A percentile compares a stretch with the other conserved stretches of the same genome.
Conservation (phyloP, 2,888 invertebrate genomes). For the Baronia brevicornis region DNA sequence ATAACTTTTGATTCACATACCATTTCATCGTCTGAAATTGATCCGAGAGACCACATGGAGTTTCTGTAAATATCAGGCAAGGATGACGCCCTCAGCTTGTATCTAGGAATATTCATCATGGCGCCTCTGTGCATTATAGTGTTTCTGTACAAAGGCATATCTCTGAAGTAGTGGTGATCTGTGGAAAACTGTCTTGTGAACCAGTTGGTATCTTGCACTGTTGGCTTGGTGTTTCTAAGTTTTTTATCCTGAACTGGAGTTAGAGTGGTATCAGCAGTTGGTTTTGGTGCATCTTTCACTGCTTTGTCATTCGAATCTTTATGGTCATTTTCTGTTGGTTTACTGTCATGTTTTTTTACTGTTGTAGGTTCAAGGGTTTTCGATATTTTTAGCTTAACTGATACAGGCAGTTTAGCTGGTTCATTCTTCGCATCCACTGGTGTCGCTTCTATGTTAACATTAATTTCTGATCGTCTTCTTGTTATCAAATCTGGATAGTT, state of each 20-base stretch:
- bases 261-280: conserved; percentile 18
- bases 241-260: conserved; percentile 21
- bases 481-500: conserved; percentile 81
- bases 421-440: conserved; percentile 19
- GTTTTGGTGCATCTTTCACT: conserved; percentile 14
- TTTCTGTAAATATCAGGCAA: conserved; percentile 92
- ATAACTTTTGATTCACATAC: conserved; percentile 49
- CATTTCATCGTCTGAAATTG: conserved; percentile 77
- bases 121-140: conserved; percentile 90
- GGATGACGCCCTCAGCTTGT: conserved; percentile 87
- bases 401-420: conserved; percentile 23
- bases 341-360: conserved; percentile 11
- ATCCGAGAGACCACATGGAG: conserved; percentile 83
- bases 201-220: conserved; percentile 36
- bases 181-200: conserved; percentile 68
- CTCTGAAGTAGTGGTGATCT: conserved; percentile 80
- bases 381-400: conserved; percentile 26
- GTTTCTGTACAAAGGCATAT: conserved; percentile 83
- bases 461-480: conserved; percentile 77
- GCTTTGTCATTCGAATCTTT: conserved; percentile 15
- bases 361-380: conserved; percentile 13
- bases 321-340: conserved; percentile 14
- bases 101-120: conserved; percentile 86
- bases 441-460: conserved; percentile 47
- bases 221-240: no score